Evolutionary conservation across 2,797 vertebrate species (phyloP), one percentile per base, ranked within the genome.

Genomic region (Poliocrania exsul): DNA sequence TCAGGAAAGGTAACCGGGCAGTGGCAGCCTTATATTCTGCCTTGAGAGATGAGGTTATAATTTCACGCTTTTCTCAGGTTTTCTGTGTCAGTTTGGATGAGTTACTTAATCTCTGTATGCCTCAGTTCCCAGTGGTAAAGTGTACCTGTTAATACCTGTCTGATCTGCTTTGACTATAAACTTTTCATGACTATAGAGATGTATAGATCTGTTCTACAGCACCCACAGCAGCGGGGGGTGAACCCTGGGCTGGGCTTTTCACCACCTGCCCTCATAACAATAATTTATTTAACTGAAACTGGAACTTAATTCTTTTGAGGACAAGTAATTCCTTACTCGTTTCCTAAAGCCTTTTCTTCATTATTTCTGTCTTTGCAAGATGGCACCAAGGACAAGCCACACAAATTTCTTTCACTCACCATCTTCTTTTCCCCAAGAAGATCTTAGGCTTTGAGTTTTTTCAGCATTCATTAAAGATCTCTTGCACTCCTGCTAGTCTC

Each of bases 41-140:
- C 62, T 90, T 81, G 66, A 90, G 62, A 90, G 54, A 51, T 44
- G 49, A 81, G 51, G 29, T 31, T 84, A 40, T 72, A 33, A 81
- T 80, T 89, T 62, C 35, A 49, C 38, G 51, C 9, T 90, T 84
- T 93, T 86, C 46, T 40, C 28, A 64, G 44, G 16, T 9, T 81
- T 81, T 80, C 46, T 77, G 23, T 72, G 51, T 73, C 70, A 46
- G 10, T 82, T 79, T 83, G 85, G 66, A 79, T 38, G 70, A 33
- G 50, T 90, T 58, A 70, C 47, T 57, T 78, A 86, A 94, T 80
- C 64, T 84, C 78, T 19, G 21, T 33, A 47, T 66, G 54, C 33
- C 53, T 37, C 57, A 25, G 23, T 60, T 78, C 75, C 66, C 72
- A 66, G 53, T 26, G 29, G 54, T 83, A 72, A 86, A 94, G 69